Evolutionary conservation across 2,113 vertebrate genomes (phyloP).

Genomic region (Sprattus sprattus): DNA sequence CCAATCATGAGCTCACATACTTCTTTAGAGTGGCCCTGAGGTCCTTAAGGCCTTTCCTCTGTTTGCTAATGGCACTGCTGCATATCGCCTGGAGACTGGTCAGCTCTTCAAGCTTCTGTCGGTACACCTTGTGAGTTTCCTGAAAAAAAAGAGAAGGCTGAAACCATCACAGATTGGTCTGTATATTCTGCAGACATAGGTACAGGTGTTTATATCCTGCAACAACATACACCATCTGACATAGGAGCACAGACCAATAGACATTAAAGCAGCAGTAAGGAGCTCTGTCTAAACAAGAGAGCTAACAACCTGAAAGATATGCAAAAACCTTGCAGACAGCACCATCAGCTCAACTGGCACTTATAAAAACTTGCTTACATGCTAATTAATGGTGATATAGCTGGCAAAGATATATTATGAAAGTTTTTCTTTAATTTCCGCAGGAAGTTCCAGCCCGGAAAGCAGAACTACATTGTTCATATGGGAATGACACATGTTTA

Average conservation of each 20-base stretch:
- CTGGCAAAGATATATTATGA: no score
- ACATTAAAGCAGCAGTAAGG: no score
- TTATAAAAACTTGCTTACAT: no score
- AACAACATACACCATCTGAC: neutral
- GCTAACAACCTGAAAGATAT: no score
- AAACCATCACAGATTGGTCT: neutral
- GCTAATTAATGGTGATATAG: no score
- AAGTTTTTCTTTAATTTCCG: no score
- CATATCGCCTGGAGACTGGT: conserved; percentile 82
- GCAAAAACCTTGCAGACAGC: no score
- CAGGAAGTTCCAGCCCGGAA: no score
- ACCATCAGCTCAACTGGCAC: no score
- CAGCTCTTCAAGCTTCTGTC: conserved; percentile 91
- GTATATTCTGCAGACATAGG: neutral
- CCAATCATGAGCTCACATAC: conserved; percentile 58
- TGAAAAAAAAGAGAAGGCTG: conserved; percentile 50
- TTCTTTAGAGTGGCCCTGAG: conserved; percentile 74
- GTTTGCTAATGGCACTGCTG: conserved; percentile 82
- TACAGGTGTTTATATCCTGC: neutral
- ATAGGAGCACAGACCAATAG: neutral
- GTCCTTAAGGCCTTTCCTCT: conserved; percentile 82
- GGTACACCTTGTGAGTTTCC: conserved; percentile 93
- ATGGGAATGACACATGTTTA: no score
- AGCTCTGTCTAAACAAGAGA: no score
- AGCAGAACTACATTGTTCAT: no score